phyloP scores from a whole-genome alignment of 2,113 vertebrate species.

The Crotalus viridis region DNA sequence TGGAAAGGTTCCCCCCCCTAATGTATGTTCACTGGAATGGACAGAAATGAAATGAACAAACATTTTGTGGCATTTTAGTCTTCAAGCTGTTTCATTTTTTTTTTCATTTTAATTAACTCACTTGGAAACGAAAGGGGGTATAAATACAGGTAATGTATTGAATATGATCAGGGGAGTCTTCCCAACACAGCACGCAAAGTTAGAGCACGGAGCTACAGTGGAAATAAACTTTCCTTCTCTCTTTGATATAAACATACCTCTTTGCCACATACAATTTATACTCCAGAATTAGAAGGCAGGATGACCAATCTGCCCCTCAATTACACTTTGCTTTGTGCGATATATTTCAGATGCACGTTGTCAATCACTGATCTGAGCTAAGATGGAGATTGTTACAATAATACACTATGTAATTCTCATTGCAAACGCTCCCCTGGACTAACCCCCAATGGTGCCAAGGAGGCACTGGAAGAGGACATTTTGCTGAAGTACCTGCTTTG shows the following conservation, averaged over 20 bases:
- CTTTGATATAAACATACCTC: not conserved
- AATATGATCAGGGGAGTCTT: not conserved
- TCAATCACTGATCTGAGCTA: not conserved
- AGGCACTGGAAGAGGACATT: not conserved
- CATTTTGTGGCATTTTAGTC: not conserved
- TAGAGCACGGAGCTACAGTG: not conserved
- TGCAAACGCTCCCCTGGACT: not conserved
- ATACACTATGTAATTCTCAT: not conserved
- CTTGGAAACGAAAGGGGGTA: not conserved
- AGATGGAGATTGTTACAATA: not conserved
- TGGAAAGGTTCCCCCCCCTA: no score
- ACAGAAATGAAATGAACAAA: not conserved
- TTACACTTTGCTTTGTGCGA: not conserved
- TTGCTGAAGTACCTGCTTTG: not conserved
- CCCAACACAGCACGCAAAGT: not conserved
- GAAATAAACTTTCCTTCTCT: not conserved
- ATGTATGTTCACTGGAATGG: not conserved
- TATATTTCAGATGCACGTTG: not conserved
- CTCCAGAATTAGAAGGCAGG: not conserved
- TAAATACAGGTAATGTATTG: not conserved
- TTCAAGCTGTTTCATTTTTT: not conserved
- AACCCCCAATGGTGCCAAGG: not conserved
- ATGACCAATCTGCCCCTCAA: not conserved
- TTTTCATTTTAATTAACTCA: no score
- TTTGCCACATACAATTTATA: not conserved